Conservation (phyloP, 1,140 invertebrate species). For the Pachypeltis micranthus region DNA sequence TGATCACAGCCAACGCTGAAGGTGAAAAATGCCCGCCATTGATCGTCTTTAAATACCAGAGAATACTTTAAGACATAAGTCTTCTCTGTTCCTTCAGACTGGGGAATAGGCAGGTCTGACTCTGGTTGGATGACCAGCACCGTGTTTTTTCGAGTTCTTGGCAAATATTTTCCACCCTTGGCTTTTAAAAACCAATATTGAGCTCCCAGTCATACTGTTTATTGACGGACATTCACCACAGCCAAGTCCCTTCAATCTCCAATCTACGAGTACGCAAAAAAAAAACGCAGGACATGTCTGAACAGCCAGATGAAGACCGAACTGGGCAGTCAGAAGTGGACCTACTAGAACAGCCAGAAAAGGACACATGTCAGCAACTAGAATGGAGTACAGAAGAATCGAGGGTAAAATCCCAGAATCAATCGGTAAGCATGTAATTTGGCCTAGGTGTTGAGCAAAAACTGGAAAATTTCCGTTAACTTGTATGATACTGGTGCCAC, state of each 20-base stretch:
- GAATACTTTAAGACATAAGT: constrained; percentile 29
- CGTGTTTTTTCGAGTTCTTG: constrained; percentile 5
- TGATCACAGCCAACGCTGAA: constrained; percentile 18
- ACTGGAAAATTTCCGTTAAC: no score
- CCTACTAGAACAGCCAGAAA: no score
- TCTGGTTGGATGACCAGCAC: not conserved
- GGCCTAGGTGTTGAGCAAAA: no score
- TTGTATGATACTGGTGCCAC: no score
- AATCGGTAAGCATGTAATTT: no score
- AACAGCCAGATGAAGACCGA: no score
- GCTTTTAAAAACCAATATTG: not conserved
- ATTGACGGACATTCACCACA: not conserved
- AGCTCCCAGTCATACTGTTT: not conserved
- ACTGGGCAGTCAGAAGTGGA: no score
- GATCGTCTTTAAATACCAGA: constrained; percentile 31
- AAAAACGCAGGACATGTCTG: no score
- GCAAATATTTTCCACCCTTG: not conserved
- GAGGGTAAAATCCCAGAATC: no score
- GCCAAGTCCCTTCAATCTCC: not conserved
- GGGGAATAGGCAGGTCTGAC: constrained; percentile 29
- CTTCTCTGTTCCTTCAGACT: constrained; percentile 28
- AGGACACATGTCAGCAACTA: no score
- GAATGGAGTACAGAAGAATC: no score
- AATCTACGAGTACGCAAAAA: no score
- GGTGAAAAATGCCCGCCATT: constrained; percentile 18